Percentiles rank a stretch among this genome's conserved stretches.
These are phyloP conservation scores for Polypedilum pembai DNA, from an alignment of 1,140 invertebrate genomes.

Conservation along the genomic window DNA sequence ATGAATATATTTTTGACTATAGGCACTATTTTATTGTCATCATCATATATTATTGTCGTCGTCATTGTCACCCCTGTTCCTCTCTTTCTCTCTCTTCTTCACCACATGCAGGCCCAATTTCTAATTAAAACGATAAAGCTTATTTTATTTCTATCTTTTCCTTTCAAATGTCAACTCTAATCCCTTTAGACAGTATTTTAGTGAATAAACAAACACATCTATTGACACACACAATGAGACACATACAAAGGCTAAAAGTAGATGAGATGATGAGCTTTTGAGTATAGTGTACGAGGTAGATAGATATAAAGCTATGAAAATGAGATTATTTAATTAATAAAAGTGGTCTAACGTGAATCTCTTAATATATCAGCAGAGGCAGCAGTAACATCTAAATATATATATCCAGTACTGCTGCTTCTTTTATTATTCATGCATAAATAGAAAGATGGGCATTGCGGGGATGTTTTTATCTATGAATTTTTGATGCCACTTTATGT, in stretches of 20 bases:
- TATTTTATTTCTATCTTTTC: neutral
- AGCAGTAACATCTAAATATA: neutral
- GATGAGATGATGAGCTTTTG: neutral
- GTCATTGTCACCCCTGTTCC: no score
- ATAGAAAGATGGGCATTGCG: no score
- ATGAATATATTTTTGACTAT: neutral
- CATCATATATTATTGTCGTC: neutral
- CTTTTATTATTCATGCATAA: no score
- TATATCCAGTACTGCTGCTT: neutral
- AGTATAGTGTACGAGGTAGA: neutral
- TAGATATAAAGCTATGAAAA: neutral
- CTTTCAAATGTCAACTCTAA: slow-evolving; percentile 10
- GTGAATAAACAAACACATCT: neutral
- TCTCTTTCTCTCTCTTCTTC: neutral
- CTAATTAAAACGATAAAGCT: slow-evolving; percentile 18
- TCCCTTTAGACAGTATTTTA: neutral
- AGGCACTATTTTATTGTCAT: neutral
- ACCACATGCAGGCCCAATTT: slow-evolving; percentile 14
- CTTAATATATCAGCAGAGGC: neutral
- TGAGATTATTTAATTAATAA: slow-evolving; percentile 14
- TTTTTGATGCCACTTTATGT: no score
- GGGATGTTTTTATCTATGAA: no score
- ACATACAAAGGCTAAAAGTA: neutral
- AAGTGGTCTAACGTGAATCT: neutral
- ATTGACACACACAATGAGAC: neutral